Evolutionary conservation across 1,140 invertebrate species (phyloP), one percentile per base, ranked within the genome.

Genomic region (Bombus waltoni): DNA sequence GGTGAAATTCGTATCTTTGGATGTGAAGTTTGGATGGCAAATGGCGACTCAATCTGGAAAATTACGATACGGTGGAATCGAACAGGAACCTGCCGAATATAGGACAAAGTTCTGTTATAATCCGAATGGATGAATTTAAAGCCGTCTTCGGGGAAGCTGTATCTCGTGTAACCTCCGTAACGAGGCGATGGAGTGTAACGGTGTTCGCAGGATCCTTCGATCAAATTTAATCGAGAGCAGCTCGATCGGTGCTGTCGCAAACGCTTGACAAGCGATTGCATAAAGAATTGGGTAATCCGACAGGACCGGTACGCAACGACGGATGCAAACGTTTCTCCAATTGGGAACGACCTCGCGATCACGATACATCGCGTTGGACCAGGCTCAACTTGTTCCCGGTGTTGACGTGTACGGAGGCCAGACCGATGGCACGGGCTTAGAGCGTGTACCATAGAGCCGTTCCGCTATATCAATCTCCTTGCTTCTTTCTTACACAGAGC

Each of bases 391-490:
- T 72, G 86, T 76, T 83, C 53, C 44, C 47, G 73, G 53, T 81
- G 86, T 81, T 35, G 86, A 47, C 71, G 44, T 44, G 53, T 66
- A 78, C 71, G n/a, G 2, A 65, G 57, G 57, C 78, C 87, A 86
- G 89, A 87, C 53, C 87, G 88, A 92, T 92, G 88, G 44, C 66
- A n/a, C 65, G 68, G 70, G 80, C 83, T 86, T 90, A 90, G 88
- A 85, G 62, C 91, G 70, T 87, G 91, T 92, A 90, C 77, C 87
- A 78, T 83, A 78, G 88, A 91, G 90, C 90, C 87, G 89, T 86
- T 74, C 86, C 88, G 77, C 89, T 90, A 83, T 90, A 90, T 91
- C 92, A 89, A 92, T 92, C 90, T 84, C 71, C 77, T 68, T 66
- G 87, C 91, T 86, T 84, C 82, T 79, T 88, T 86, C 82, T 90